These are phyloP conservation scores for Acrocephalus scirpaceus DNA, from an alignment of 2,797 vertebrate species.

Conservation along the genomic window DNA sequence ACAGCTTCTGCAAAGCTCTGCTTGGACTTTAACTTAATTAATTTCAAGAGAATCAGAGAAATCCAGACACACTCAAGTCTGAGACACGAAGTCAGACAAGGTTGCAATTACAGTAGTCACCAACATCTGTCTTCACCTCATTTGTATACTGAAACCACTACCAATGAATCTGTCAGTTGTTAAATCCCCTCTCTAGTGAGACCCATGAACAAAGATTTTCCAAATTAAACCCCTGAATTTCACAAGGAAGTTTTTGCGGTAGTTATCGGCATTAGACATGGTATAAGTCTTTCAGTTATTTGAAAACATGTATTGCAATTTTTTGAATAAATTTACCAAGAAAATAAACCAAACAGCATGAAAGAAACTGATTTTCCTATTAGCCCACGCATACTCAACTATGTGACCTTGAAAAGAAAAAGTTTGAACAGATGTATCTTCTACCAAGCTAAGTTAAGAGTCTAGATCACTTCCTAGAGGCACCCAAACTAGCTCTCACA, in stretches of 20 bases:
- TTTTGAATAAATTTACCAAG: not conserved
- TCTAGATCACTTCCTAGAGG: not conserved
- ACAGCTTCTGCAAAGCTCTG: not conserved
- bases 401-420: not conserved
- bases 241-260: not conserved
- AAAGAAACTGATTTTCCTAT: not conserved
- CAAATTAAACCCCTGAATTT: not conserved
- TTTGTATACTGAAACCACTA: not conserved
- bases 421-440: not conserved
- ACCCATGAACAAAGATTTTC: not conserved
- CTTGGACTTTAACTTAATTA: not conserved
- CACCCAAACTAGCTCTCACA: not conserved
- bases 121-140: not conserved
- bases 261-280: not conserved
- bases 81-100: not conserved
- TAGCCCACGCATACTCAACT: not conserved
- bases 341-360: not conserved
- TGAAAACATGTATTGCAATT: not conserved
- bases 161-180: not conserved
- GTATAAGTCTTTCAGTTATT: not conserved
- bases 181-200: not conserved
- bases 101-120: not conserved
- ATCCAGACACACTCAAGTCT: not conserved
- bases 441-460: not conserved
- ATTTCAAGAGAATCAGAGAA: not conserved